Conservation (phyloP, 1,140 invertebrate genomes). For the Cyclina sinensis region DNA sequence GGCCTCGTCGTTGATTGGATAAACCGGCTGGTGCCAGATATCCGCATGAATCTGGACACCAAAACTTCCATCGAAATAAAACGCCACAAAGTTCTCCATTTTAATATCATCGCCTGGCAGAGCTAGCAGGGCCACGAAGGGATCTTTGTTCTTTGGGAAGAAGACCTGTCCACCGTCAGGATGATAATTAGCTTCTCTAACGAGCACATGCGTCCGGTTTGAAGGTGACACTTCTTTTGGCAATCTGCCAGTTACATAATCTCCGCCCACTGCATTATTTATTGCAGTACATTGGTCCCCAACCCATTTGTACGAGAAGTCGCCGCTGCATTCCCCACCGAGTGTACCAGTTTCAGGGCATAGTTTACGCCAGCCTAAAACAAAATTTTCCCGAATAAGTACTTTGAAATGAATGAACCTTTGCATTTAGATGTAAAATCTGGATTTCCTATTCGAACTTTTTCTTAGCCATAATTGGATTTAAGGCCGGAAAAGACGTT, state of each 20-base stretch:
- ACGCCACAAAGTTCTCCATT: conserved; percentile 65
- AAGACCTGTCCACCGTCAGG: conserved; percentile 71
- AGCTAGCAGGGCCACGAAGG: conserved; percentile 66
- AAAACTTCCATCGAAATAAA: conserved; percentile 73
- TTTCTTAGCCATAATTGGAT: conserved; percentile 1
- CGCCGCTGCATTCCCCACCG: conserved; percentile 65
- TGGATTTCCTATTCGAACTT: not conserved
- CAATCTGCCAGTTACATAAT: conserved; percentile 67
- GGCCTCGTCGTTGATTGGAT: conserved; percentile 64
- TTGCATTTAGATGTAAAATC: not conserved
- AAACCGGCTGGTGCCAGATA: conserved; percentile 70
- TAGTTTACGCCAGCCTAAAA: conserved; percentile 63
- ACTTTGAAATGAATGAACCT: not conserved
- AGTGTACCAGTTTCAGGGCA: conserved; percentile 61
- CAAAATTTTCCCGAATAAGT: too few species aligned
- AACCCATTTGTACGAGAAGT: conserved; percentile 67
- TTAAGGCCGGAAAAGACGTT: too few species aligned
- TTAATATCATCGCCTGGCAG: conserved; percentile 68
- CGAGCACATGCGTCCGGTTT: conserved; percentile 67
- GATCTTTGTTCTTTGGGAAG: conserved; percentile 63
- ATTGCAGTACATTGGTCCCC: conserved; percentile 67
- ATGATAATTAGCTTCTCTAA: conserved; percentile 67
- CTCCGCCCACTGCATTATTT: conserved; percentile 67
- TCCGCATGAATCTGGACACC: conserved; percentile 69
- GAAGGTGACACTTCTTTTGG: conserved; percentile 59